Percentiles rank a stretch among this genome's conserved stretches.
These are phyloP conservation scores for Phoenoteleia sp. DNA, from an alignment of 2,888 invertebrate genomes.

Conservation along the genomic window DNA sequence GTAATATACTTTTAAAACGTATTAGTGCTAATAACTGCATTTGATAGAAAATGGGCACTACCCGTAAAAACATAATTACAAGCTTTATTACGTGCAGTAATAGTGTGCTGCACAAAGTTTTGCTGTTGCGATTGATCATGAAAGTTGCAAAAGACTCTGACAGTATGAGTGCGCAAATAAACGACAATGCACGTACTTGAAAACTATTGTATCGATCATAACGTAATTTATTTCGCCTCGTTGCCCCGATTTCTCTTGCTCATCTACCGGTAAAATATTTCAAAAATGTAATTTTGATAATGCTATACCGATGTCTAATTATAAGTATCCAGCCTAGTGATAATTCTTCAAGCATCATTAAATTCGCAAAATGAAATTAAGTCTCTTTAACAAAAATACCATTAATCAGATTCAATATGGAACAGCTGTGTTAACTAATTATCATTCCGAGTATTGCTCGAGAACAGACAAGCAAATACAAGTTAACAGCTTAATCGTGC, in stretches of 20 bases:
- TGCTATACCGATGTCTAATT: slow-evolving; percentile 21
- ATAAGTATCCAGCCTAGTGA: slow-evolving; percentile 24
- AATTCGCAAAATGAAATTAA: slow-evolving; percentile 55
- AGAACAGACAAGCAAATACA: slow-evolving; percentile 65
- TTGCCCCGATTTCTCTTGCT: background rate
- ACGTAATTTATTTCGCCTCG: slow-evolving; percentile 2
- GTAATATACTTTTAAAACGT: slow-evolving; percentile 25
- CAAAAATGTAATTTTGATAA: background rate
- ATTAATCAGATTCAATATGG: slow-evolving; percentile 59
- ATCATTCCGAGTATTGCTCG: slow-evolving; percentile 62
- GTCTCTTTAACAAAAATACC: slow-evolving; percentile 47
- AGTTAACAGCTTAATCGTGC: slow-evolving; percentile 69
- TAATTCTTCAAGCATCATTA: slow-evolving; percentile 60
- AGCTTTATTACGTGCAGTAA: slow-evolving; percentile 48
- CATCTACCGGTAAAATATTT: background rate
- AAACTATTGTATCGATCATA: slow-evolving; percentile 43
- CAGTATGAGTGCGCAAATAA: slow-evolving; percentile 65
- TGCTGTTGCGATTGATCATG: slow-evolving; percentile 45
- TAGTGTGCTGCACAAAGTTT: slow-evolving; percentile 21
- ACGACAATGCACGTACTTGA: slow-evolving; percentile 51
- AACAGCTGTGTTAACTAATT: slow-evolving; percentile 71
- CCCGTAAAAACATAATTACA: slow-evolving; percentile 56
- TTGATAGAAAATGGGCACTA: slow-evolving; percentile 47
- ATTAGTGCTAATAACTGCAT: slow-evolving; percentile 43
- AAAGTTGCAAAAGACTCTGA: slow-evolving; percentile 55